Evolutionary conservation across 1,140 invertebrate species (phyloP), one percentile per base, ranked within the genome.

Genomic region (Ptiloglossa arizonensis): DNA sequence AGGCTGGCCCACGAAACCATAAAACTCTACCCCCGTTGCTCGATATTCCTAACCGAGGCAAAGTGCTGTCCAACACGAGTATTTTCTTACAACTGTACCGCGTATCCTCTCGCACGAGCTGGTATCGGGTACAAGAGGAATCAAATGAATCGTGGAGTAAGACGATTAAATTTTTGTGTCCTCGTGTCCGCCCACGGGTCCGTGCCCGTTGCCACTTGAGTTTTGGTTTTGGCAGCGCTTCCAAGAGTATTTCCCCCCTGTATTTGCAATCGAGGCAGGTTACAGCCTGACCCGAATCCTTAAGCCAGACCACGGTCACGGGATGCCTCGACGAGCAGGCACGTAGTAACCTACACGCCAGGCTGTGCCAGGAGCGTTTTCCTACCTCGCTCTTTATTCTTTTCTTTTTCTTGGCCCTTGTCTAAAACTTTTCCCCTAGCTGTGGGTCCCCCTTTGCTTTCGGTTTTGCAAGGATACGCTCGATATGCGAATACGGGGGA

Each of bases 251-350:
- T 88, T 88, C 88, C 80, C 86, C 59, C 82, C 82, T 85, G 86
- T 90, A 91, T 91, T 91, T 90, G 89, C 87, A 90, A 91, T 90
- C 88, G 87, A 90, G 87, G 87, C 87, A 87, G 89, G 88, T 86
- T 87, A 87, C 87, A 87, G 85, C 87, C 89, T 91, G 90, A 91
- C 89, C 88, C 88, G 90, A 91, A 91, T 91, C 85, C 84, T 89
- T 89, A 91, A 91, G 86, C 86, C 79, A 82, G 79, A 82, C 76
- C 81, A 85, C 83, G 87, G 80, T 81, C 81, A 85, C 83, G 81
- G 83, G 82, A 81, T 78, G 85, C 75, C 86, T 80, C 87, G 85
- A 80, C 80, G 82, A 85, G 80, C 87, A 81, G 81, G 87, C 87
- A 89, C 87, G 87, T 88, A 89, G 87, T 87, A 88, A 88, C 86